Percentiles rank a stretch among this genome's conserved stretches.
These are phyloP conservation scores for Lethenteron camtschaticum DNA, from an alignment of 2,113 vertebrate species.

Conservation along the genomic window DNA sequence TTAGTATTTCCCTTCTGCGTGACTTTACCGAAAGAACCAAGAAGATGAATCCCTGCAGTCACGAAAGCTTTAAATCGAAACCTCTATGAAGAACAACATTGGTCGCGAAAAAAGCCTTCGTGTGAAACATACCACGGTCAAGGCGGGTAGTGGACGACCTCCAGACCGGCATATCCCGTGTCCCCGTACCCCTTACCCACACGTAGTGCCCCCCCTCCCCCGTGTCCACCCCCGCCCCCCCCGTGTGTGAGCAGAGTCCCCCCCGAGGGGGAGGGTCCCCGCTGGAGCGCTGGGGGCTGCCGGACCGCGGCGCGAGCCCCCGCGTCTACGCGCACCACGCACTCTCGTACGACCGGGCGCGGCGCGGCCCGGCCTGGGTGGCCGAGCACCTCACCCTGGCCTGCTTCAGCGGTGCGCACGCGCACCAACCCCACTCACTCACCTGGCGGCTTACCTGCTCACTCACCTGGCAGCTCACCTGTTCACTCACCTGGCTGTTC, in stretches of 20 bases:
- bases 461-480: no score
- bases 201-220: neutral
- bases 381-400: conserved; percentile 40
- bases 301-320: conserved; percentile 29
- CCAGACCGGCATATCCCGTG: conserved; percentile 6
- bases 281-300: conserved; percentile 36
- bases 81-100: no score
- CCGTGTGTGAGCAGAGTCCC: conserved; percentile 17
- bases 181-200: neutral
- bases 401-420: conserved; percentile 31
- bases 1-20: no score
- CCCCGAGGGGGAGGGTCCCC: conserved; percentile 13
- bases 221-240: no score
- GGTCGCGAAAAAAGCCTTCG: no score
- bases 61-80: no score
- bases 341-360: conserved; percentile 42
- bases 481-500: no score
- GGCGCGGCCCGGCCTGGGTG: conserved; percentile 42
- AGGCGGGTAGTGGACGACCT: neutral
- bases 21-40: no score
- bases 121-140: neutral
- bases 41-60: no score
- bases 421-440: neutral
- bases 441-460: no score
- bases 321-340: conserved; percentile 37